Evolutionary conservation across 2,113 vertebrate genomes (phyloP), one percentile per base, ranked within the genome.

Genomic region (Paramormyrops kingsleyae): DNA sequence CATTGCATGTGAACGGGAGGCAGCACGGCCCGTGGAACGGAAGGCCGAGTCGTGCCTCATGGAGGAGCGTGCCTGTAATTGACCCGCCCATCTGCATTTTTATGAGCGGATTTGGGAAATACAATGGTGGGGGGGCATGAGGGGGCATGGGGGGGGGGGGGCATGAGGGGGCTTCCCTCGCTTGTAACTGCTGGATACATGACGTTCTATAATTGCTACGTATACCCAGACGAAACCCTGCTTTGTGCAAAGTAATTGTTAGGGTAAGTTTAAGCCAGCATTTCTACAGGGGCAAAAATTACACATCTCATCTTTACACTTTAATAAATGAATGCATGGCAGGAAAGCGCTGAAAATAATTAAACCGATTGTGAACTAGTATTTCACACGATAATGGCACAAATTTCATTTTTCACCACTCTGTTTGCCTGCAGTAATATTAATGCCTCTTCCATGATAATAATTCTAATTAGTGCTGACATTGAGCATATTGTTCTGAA

Each of bases 181-280:
- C 59, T 98, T 96, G 98, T 97, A 94, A 99, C 97, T 94, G 97
- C 98, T 97, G 98, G 98, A 98, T 99, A 99, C 97, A 99, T 99
- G 98, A 99, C 98, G 97, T 98, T 99, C 97, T 99, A 99, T 99
- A 99, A 99, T 99, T 99, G 99, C 98, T 98, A 99, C 95, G 98
- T 99, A 95, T 99, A 99, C 95, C 98, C 98, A 98, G 98, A 99
- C 98, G 99, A 99, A 99, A 99, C 98, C 97, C 96, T 97, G 97
- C 98, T 98, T 98, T 98, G 97, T 99, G 97, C 99, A 97, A 99
- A 97, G 98, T 99, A 99, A 99, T 99, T 98, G 97, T 97, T 90
- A 94, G 97, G 93, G 94, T 96, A 97, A 97, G 97, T 97, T 97
- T 97, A 98, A 98, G 97, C 97, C 97, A 96, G 96, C 96, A 96